phyloP scores from a whole-genome alignment of 1,140 invertebrate genomes.

The Conus betulinus region DNA sequence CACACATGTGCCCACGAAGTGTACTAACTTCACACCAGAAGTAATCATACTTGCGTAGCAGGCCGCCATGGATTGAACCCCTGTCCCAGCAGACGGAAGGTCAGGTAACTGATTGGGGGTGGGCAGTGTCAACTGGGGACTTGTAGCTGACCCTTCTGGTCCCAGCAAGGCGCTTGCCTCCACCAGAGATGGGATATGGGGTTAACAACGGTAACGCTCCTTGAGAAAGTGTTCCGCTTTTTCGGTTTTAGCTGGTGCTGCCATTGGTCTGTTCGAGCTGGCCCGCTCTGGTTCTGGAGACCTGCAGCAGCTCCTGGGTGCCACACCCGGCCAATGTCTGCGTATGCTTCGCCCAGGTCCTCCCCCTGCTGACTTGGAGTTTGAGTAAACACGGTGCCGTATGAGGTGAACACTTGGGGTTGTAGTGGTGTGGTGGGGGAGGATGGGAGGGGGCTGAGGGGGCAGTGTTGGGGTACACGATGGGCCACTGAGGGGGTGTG shows the following conservation, averaged over 20 bases:
- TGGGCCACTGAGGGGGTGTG: no score
- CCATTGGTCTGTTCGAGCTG: neutral
- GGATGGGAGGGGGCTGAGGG: neutral
- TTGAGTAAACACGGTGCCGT: neutral
- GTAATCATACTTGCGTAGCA: slow-evolving; percentile 56
- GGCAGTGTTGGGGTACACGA: no score
- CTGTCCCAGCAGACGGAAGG: slow-evolving; percentile 39
- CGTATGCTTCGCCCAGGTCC: neutral
- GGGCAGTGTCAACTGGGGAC: slow-evolving; percentile 47
- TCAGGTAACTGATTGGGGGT: slow-evolving; percentile 57
- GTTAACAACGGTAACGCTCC: slow-evolving; percentile 18
- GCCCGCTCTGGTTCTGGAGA: neutral
- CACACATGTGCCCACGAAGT: no score
- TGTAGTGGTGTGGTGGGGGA: slow-evolving; percentile 45
- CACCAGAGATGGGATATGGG: slow-evolving; percentile 42
- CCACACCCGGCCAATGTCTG: neutral
- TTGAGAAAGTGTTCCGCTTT: slow-evolving; percentile 23
- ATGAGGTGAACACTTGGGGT: slow-evolving; percentile 1
- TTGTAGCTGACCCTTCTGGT: slow-evolving; percentile 52
- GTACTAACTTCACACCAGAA: no score
- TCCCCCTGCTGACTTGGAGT: neutral
- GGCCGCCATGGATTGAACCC: slow-evolving; percentile 53
- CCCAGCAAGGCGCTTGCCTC: slow-evolving; percentile 48
- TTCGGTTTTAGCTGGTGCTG: neutral
- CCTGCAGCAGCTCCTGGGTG: slow-evolving; percentile 8